These are phyloP conservation scores for Campylomormyrus tamandua DNA, from an alignment of 2,113 vertebrate species.

Conservation along the genomic window DNA sequence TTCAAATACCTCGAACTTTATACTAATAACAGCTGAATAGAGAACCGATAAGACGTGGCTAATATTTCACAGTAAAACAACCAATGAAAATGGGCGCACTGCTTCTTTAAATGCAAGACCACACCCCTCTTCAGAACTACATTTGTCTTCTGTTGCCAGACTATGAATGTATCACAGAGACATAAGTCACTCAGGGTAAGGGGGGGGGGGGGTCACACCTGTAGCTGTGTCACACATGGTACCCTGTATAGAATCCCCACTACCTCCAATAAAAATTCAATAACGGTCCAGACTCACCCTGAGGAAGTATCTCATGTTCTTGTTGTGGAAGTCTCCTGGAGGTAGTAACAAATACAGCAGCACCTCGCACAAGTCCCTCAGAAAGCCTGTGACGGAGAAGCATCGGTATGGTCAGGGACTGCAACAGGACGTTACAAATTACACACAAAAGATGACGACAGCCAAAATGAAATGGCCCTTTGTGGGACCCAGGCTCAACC, in stretches of 20 bases:
- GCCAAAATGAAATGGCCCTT: not conserved
- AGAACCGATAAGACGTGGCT: not conserved
- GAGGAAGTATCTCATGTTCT: conserved; percentile 99
- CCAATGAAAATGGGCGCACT: not conserved
- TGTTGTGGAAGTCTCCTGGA: conserved; percentile 99
- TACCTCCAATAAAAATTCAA: not conserved
- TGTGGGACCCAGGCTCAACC: not conserved
- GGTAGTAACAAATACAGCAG: conserved; percentile 98
- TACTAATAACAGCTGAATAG: not conserved
- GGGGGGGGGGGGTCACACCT: not conserved
- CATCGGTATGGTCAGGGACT: conserved; percentile 23
- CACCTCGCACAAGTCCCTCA: conserved; percentile 95
- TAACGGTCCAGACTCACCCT: conserved; percentile 67
- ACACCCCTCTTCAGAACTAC: not conserved
- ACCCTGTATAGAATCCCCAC: not conserved
- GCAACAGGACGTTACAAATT: not conserved
- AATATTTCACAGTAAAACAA: not conserved
- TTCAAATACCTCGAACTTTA: not conserved
- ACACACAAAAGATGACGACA: not conserved
- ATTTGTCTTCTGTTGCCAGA: not conserved
- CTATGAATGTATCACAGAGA: not conserved
- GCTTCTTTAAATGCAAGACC: not conserved
- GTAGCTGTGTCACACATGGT: not conserved
- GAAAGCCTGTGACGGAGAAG: conserved; percentile 69
- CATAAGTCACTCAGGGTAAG: not conserved